Evolutionary conservation across 2,888 invertebrate genomes (phyloP).

Genomic region (Frankliniella intonsa): DNA sequence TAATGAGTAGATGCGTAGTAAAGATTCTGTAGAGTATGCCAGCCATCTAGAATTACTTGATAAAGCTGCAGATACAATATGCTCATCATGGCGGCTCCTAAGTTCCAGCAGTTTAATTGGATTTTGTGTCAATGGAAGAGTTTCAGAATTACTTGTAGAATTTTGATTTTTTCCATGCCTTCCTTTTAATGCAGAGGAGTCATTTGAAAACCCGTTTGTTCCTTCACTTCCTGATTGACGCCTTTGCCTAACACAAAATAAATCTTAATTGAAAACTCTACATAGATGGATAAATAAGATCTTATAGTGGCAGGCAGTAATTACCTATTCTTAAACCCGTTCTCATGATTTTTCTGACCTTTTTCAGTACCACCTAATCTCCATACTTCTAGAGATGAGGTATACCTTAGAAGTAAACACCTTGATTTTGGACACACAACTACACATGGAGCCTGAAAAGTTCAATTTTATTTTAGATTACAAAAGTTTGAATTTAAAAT

Average conservation of each 20-base stretch:
- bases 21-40: slow-evolving; percentile 65
- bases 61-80: slow-evolving; percentile 65
- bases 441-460: slow-evolving; percentile 31
- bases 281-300: too few species aligned
- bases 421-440: slow-evolving; percentile 1
- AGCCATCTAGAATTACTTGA: slow-evolving; percentile 68
- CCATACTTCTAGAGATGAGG: slow-evolving; percentile 62
- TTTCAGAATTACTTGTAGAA: background rate
- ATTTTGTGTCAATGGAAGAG: slow-evolving; percentile 42
- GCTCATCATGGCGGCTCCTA: slow-evolving; percentile 59
- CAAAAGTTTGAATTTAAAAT: slow-evolving; percentile 32
- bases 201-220: background rate
- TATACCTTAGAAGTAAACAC: slow-evolving; percentile 47
- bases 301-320: too few species aligned
- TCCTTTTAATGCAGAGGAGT: background rate
- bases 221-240: background rate
- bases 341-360: slow-evolving; percentile 31
- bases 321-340: background rate
- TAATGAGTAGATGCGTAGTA: slow-evolving; percentile 64
- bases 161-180: background rate
- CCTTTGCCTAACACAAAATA: background rate
- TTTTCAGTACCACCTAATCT: slow-evolving; percentile 51
- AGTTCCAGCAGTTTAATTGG: slow-evolving; percentile 67
- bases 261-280: background rate
- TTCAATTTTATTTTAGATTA: background rate